Evolutionary conservation across 2,113 vertebrate species (phyloP), one percentile per base, ranked within the genome.

Genomic region (Menura novaehollandiae): DNA sequence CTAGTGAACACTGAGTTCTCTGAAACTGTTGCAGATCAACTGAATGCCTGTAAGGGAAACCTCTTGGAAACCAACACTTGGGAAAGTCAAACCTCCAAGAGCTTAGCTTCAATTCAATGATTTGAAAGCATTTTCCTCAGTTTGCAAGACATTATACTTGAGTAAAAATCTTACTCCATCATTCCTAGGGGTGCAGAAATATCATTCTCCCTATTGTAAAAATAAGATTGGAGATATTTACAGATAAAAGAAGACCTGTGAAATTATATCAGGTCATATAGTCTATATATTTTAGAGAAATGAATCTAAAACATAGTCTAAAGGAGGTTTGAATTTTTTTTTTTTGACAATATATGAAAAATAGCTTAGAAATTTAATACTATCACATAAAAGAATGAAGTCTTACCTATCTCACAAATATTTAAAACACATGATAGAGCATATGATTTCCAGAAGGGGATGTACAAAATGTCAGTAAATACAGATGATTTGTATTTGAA

Each of bases 311-410:
- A 46, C 4, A 28, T 13, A 43, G 11, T n/a, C 17, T 64, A 35
- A 85, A 82, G n/a, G 6, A 62, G 6, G 15, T 66, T 69, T 37
- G 26, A 51, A 41, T 15, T 6, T 2, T 0, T 51, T 2, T 0
- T 51, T 87, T 72, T 68, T n/a, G 8, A 47, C 41, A 73, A 55
- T 32, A 41, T 15, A 23, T 72, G 13, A 85, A 87, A 59, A 92
- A 47, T 16, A 85, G 3, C 6, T 43, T 60, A 64, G 35, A 68
- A 89, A 84, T 72, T 8, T 51, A 51, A 59, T 68, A 77, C 88
- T 88, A 73, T 21, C 5, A 69, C 9, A 32, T 33, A 9, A 44
- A 85, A 56, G 4, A 94, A 82, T 46, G 10, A 92, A 74, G 16
- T 1, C 8, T 82, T 5, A 41, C 10, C 59, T 75, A 43, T 35